Percentiles rank a stretch among this genome's conserved stretches.
These are phyloP conservation scores for Spea multiplicata DNA, from an alignment of 2,113 vertebrate genomes.

Conservation along the genomic window DNA sequence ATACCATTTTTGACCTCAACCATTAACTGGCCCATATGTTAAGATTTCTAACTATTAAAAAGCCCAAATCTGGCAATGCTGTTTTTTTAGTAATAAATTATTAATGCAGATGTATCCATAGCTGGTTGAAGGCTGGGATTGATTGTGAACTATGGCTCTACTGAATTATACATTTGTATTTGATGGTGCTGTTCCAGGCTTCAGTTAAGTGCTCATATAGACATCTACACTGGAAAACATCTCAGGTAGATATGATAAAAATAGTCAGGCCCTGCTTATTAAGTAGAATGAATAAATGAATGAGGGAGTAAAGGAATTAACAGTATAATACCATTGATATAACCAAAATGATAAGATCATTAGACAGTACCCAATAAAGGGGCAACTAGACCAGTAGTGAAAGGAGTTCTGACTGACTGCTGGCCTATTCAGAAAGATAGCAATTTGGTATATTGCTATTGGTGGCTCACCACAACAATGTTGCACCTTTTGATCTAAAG, in stretches of 20 bases:
- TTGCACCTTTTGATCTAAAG: too few species aligned
- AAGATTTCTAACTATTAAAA: conserved; percentile 35
- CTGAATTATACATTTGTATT: conserved; percentile 39
- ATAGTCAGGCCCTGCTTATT: neutral
- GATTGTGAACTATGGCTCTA: conserved; percentile 24
- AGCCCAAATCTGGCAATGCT: conserved; percentile 10
- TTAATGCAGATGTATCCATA: conserved; percentile 37
- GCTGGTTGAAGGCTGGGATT: conserved; percentile 12
- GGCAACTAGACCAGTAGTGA: too few species aligned
- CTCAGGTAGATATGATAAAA: neutral
- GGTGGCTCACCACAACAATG: too few species aligned
- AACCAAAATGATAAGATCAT: too few species aligned
- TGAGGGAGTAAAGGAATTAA: too few species aligned
- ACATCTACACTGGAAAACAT: neutral
- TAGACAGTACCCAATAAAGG: too few species aligned
- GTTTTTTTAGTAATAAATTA: conserved; percentile 28
- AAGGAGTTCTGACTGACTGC: too few species aligned
- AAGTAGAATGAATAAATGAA: neutral
- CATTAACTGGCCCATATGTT: conserved; percentile 36
- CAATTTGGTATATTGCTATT: too few species aligned
- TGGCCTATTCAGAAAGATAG: too few species aligned
- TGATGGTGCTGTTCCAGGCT: conserved; percentile 20
- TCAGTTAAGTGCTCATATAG: conserved; percentile 17
- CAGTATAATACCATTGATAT: too few species aligned
- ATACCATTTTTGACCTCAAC: conserved; percentile 31